A percentile compares a stretch with the other conserved stretches of the same genome.
These are phyloP conservation scores for Cosmia trapezina DNA, from an alignment of 2,888 invertebrate genomes.

Conservation along the genomic window DNA sequence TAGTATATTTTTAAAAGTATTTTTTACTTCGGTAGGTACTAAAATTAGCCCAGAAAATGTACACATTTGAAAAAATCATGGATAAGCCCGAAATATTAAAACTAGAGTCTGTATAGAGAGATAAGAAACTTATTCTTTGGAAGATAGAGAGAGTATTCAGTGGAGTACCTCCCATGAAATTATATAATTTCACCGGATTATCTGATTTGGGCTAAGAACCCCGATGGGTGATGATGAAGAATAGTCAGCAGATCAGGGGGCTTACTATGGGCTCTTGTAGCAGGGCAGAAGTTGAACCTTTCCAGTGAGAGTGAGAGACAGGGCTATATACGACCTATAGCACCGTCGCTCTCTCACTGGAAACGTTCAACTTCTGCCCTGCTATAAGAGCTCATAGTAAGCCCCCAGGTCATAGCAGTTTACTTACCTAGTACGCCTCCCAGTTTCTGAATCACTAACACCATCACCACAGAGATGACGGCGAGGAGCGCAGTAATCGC, in stretches of 20 bases:
- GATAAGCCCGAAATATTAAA: neutral
- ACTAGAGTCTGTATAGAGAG: neutral
- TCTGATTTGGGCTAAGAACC: neutral
- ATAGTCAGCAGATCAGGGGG: neutral
- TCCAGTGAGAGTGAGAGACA: too few species aligned
- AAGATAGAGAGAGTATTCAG: neutral
- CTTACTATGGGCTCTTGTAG: too few species aligned
- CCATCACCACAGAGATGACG: constrained; percentile 91
- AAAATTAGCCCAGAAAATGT: neutral
- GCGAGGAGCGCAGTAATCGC: constrained; percentile 92
- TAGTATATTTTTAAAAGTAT: neutral
- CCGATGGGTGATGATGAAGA: neutral
- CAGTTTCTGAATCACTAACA: constrained; percentile 93
- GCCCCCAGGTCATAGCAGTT: neutral
- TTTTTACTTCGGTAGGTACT: neutral
- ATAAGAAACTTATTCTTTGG: neutral
- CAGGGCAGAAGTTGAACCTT: too few species aligned
- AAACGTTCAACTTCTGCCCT: too few species aligned
- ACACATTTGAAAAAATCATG: neutral
- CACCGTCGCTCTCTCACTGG: too few species aligned
- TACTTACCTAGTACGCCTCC: constrained; percentile 94
- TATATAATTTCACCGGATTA: neutral
- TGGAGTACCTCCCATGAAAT: neutral
- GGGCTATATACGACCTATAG: too few species aligned
- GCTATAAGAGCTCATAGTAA: too few species aligned